Evolutionary conservation across 2,888 invertebrate species (phyloP), one percentile per base, ranked within the genome.

Genomic region (Apotomis capreana): DNA sequence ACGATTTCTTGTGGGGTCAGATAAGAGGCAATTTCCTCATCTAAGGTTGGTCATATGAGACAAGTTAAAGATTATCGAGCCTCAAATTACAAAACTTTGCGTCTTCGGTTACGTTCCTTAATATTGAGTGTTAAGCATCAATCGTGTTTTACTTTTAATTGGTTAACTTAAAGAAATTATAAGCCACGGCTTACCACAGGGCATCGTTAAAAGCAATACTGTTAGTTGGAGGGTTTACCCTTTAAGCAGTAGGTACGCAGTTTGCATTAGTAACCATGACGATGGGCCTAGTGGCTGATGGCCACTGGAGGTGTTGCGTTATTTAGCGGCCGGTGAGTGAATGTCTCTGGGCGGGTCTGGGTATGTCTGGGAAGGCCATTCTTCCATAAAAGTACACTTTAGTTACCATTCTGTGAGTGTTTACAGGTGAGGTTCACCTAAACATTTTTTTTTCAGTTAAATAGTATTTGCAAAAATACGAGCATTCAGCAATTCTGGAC

Each of bases 211-310:
- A 68, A 60, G 9, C 49, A 12, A 46, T n/a, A 44, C 26, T 15
- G 62, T 26, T 6, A 26, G 2, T 26, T 26, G 15, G 55, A 44
- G 10, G 4, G 51, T 13, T 15, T 15, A 62, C 49, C 57, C 46
- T 58, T 67, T 13, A 57, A 46, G 68, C 10, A 62, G 51, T 6
- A 52, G 13, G 61, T 6, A 52, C 36, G 61, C 62, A 12, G 37
- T 36, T 5, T 69, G 57, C 69, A 69, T 69, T 69, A 69, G 57
- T 69, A 69, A 63, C 63, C 40, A 13, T 51, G 15, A 64, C 54
- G 64, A 26, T 26, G 54, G 54, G 37, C 4, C 37, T 13, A 37
- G n/a, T 51, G 40, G 63, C 52, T 52, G 54, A 64, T 64, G 54
- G 54, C 54, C 13, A 44, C 54, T 64, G 15, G 54, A 64, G 64